Conservation (phyloP, 2,113 vertebrate genomes). For the Taurulus bubalis region DNA sequence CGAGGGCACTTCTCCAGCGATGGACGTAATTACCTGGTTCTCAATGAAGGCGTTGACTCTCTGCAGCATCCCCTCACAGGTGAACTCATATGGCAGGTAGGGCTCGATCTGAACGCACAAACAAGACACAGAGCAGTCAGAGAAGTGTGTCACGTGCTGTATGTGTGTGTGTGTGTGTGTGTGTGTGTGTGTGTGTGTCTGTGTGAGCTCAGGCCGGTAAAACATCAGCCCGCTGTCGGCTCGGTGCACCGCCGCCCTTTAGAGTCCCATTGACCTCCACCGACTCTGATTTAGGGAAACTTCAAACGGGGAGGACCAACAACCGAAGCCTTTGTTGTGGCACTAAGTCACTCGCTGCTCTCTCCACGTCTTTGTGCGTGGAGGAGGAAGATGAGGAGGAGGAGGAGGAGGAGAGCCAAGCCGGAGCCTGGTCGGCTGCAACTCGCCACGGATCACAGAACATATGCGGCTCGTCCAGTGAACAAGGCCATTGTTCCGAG, state of each 20-base stretch:
- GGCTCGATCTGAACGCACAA: slow-evolving; percentile 90
- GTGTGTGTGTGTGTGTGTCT: not conserved
- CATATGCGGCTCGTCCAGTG: slow-evolving; percentile 37
- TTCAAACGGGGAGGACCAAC: slow-evolving; percentile 45
- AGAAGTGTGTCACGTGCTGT: not conserved
- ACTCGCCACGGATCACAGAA: slow-evolving; percentile 45
- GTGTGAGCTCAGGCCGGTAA: slow-evolving; percentile 1
- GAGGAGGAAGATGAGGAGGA: slow-evolving; percentile 16
- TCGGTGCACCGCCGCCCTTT: slow-evolving; percentile 8
- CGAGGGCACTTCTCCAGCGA: not conserved
- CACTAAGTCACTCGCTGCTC: not conserved
- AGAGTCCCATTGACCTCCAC: not conserved
- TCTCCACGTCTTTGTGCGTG: slow-evolving; percentile 1
- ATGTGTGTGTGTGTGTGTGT: not conserved
- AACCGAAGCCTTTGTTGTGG: slow-evolving; percentile 56
- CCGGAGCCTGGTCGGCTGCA: slow-evolving; percentile 59
- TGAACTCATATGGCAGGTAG: slow-evolving; percentile 98
- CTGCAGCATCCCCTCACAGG: slow-evolving; percentile 98
- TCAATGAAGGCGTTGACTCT: slow-evolving; percentile 97
- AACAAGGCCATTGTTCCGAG: slow-evolving; percentile 64
- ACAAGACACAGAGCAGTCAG: not conserved
- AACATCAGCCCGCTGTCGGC: slow-evolving; percentile 6
- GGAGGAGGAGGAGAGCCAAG: slow-evolving; percentile 11
- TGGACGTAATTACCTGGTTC: slow-evolving; percentile 87
- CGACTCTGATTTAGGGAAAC: slow-evolving; percentile 14